Evolutionary conservation across 2,113 vertebrate species (phyloP), one percentile per base, ranked within the genome.

Genomic region (Spilogale gracilis): DNA sequence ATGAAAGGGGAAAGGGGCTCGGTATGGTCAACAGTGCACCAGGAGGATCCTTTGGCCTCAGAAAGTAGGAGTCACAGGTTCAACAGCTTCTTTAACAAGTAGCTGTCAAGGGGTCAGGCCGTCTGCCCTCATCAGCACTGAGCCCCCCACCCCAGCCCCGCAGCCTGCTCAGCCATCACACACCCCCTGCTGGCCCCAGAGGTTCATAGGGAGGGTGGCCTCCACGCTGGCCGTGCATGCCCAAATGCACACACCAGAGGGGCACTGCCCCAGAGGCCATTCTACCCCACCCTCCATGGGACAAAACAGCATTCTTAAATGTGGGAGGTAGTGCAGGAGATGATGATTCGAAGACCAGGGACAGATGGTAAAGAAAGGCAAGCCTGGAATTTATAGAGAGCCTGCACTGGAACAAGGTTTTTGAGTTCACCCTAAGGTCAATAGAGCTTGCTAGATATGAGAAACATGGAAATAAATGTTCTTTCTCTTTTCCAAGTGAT

Each of bases 381-480:
- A 89, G 67, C 60, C 89, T 60, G 73, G 79, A 94, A 95, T 87
- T 95, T 93, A 95, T 18, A 56, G 93, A 73, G 30, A 80, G 25
- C 32, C 32, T 89, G 56, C 16, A 21, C 74, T 65, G 89, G 97
- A 95, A 96, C 95, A 91, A 73, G 94, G 91, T 98, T 98, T 96
- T 91, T 94, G 89, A 96, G 98, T 98, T 98, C 98, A 98, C 67
- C 32, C 38, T 63, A 16, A 96, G 98, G 98, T 98, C 98, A 98
- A 76, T 54, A 87, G 90, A 97, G 82, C 98, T 98, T 96, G 97
- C 93, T 96, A 97, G 97, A 98, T 97, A 97, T 60, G 91, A 95
- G 97, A 98, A 98, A 96, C 97, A 97, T 98, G 96, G 98, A 98
- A 98, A 98, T 97, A 98, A 98, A 98, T 96, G 97, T 97, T 96